Evolutionary conservation across 2,113 vertebrate species (phyloP), one percentile per base, ranked within the genome.

Genomic region (Leptosomus discolor): DNA sequence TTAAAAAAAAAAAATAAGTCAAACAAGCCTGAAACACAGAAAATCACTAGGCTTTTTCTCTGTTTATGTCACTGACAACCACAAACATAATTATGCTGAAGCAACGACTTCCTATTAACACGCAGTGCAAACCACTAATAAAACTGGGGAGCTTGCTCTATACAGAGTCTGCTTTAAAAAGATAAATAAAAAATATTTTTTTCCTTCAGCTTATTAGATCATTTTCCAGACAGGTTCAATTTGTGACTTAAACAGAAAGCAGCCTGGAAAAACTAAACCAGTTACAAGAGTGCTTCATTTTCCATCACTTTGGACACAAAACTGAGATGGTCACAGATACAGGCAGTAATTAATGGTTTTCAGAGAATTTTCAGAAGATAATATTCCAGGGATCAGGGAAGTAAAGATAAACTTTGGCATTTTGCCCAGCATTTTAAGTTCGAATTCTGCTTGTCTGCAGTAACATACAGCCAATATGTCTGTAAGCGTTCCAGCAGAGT

Each of bases 211-310:
- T 75, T 64, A 71, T 89, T 91, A 92, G 73, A 84, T 70, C 63
- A 69, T 83, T 94, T 94, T 91, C 86, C 88, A 95, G 71, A 21
- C 63, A 70, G 80, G 46, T 88, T 86, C 63, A 70, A 64, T 90
- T 73, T 74, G 45, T 67, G 60, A 93, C 77, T 89, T 81, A 15
- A 77, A 73, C 50, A 93, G 67, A 92, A 61, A 77, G 58, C 1
- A 60, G 83, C 30, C 73, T 83, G 82, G 88, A 94, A 92, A 96
- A 96, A 93, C 12, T 37, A 48, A 88, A 50, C 5, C 58, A 86
- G 56, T 56, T 20, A 63, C 43, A 20, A 1, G 74, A 92, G n/a
- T 10, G 29, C 26, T 89, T 80, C 30, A 57, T 73, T 92, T 97
- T 87, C 80, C 67, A 89, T 34, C 37, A 46, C 51, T 50, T 46